Evolutionary conservation across 2,113 vertebrate species (phyloP).

Genomic region (Lophotis ruficrista): DNA sequence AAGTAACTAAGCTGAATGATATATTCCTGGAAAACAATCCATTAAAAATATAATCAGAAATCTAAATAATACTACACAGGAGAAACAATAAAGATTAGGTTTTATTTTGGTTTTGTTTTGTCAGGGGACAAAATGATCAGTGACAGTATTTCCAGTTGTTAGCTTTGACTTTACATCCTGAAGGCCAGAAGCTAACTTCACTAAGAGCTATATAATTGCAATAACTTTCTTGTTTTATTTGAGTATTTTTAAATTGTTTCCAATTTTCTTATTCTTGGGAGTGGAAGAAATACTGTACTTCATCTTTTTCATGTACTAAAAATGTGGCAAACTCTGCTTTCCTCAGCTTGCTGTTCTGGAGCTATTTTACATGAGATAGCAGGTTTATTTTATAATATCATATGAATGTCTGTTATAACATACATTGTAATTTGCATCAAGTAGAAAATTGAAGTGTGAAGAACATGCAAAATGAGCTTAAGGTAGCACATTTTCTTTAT

Average conservation of each 20-base stretch:
- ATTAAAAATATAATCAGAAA: neutral
- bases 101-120: neutral
- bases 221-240: neutral
- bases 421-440: neutral
- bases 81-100: neutral
- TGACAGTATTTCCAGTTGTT: conserved; percentile 21
- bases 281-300: neutral
- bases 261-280: conserved; percentile 15
- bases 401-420: neutral
- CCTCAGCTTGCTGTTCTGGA: neutral
- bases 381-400: neutral
- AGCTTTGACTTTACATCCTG: conserved; percentile 32
- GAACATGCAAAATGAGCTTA: neutral
- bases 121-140: neutral
- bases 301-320: neutral
- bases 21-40: neutral
- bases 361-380: neutral
- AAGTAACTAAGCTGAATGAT: neutral
- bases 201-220: neutral
- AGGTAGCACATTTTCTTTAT: neutral
- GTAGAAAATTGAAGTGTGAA: neutral
- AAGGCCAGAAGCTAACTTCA: conserved; percentile 19
- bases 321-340: neutral
- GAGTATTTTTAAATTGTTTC: conserved; percentile 1
- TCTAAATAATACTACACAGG: neutral